Base-by-base conservation (phyloP, 2,797 vertebrate genomes). In the Neopelma chrysocephalum region DNA sequence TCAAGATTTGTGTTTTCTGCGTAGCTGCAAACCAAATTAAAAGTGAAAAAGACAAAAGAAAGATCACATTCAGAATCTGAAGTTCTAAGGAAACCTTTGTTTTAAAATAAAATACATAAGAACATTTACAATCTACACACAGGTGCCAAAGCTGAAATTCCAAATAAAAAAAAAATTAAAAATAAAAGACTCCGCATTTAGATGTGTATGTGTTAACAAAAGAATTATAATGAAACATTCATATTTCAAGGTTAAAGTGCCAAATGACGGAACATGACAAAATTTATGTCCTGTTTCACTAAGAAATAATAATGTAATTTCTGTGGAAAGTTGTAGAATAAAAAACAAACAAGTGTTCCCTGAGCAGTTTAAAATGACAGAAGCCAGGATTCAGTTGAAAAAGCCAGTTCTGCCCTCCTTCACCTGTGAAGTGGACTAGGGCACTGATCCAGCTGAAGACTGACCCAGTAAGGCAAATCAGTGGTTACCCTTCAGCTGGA, bases 331-430 rank as follows among this genome's bases (percentile, higher is more conserved):
- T 8, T 38, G 21, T 4, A 48, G 36, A 77, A 77, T n/a, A 58
- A 47, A 76, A 76, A 19, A 3, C 58, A 57, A 15, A 38, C 0
- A 0, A 72, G 76, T 0, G 0, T 19, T 15, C n/a, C 42, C 29
- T 15, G 6, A 58, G 36, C 25, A 47, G 40, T 32, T 48, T 54
- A 38, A 93, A 87, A 68, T 14, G 1, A 36, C 9, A 7, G 40
- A 62, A 73, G 22, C 7, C 43, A 56, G 45, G 20, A 48, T 22
- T 27, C 4, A 8, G 31, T 8, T 43, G 22, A 73, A 82, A 92
- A 51, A 47, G 19, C 5, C 40, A 27, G n/a, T 84, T 90, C 54
- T 87, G 45, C 32, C 16, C 45, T 69, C 61, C 27, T 83, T 45
- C 82, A 90, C 26, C 50, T 27, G 27, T 25, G 65, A 57, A 53